Percentiles rank a stretch among this genome's conserved stretches.
Evolutionary conservation across 1,140 invertebrate genomes (phyloP).

Genomic region (Chlorops oryzae): DNA sequence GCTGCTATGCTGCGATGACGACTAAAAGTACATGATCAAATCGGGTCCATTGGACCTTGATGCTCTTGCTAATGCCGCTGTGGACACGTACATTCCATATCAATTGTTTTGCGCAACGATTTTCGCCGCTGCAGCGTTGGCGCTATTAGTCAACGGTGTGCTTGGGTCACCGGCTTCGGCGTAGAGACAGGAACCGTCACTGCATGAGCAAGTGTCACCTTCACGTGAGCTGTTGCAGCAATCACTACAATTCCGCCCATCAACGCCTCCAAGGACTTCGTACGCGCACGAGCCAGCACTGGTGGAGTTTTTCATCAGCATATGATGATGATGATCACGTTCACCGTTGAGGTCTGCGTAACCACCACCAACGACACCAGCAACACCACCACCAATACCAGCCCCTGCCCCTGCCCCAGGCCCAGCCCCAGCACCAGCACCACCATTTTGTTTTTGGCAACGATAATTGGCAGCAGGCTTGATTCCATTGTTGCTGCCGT

Average conservation of each 20-base stretch:
- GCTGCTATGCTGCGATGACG: background rate
- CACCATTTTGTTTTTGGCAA: too few species aligned
- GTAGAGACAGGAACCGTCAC: slow-evolving; percentile 45
- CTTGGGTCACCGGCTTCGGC: slow-evolving; percentile 40
- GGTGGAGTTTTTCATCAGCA: slow-evolving; percentile 19
- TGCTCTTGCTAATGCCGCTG: background rate
- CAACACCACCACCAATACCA: too few species aligned
- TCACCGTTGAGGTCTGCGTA: slow-evolving; percentile 19
- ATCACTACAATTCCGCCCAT: slow-evolving; percentile 33
- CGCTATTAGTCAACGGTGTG: slow-evolving; percentile 11
- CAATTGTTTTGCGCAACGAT: slow-evolving; percentile 23
- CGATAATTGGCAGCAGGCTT: too few species aligned
- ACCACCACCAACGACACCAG: slow-evolving; percentile 14
- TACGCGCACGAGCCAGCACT: slow-evolving; percentile 17
- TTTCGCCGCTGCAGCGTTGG: slow-evolving; percentile 11
- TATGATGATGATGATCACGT: slow-evolving; percentile 38
- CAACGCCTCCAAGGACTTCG: slow-evolving; percentile 18
- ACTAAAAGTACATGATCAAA: slow-evolving; percentile 20
- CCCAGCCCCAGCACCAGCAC: too few species aligned
- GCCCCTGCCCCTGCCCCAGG: too few species aligned
- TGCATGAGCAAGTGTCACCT: slow-evolving; percentile 46
- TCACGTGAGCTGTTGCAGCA: slow-evolving; percentile 45
- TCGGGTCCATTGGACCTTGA: background rate
- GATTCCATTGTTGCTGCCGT: slow-evolving; percentile 26
- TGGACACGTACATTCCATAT: slow-evolving; percentile 3